Evolutionary conservation across 2,113 vertebrate species (phyloP), one percentile per base, ranked within the genome.

Genomic region (Cyanoramphus novaezelandiae): DNA sequence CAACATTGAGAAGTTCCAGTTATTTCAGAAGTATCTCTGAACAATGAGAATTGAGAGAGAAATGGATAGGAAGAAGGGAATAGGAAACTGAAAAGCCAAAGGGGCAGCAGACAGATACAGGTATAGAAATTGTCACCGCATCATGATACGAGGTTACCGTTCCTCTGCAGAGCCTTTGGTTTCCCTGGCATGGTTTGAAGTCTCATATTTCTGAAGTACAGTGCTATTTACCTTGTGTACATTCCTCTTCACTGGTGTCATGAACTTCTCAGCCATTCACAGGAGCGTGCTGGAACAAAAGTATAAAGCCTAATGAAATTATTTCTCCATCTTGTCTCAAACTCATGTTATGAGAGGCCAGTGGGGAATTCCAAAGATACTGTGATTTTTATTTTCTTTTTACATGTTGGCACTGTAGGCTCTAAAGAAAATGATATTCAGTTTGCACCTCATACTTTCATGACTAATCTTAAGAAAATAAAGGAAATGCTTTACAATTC

Each of bases 11-110:
- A 84, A 29, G 43, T 79, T 88, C 17, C 28, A 67, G 17, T 70
- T 3, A 43, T 74, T 92, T 31, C 12, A 9, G 16, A 41, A 46
- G 44, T 85, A 55, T 16, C 15, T 82, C 53, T 69, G 49, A 79
- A 67, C 10, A 37, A 15, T 49, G 28, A 41, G 4, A 82, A 47
- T 2, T 43, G n/a, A 39, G 24, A 60, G 4, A 52, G 5, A 63
- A 82, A 64, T 28, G 4, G 13, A 43, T 57, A 60, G 65, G 16
- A 91, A 23, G 63, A 76, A 62, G 17, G 39, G 18, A 67, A 13
- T 25, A 70, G 37, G 17, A 92, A 18, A 92, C 67, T 70, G 23
- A 79, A 92, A 91, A 67, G 80, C 17, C 82, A 82, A 76, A 24
- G 23, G 19, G 31, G 47, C 20, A 52, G 53, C 11, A 86, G 44